A percentile compares a stretch with the other conserved stretches of the same genome.
These are phyloP conservation scores for Tangara arthus DNA, from an alignment of 2,797 vertebrate species.

Conservation along the genomic window DNA sequence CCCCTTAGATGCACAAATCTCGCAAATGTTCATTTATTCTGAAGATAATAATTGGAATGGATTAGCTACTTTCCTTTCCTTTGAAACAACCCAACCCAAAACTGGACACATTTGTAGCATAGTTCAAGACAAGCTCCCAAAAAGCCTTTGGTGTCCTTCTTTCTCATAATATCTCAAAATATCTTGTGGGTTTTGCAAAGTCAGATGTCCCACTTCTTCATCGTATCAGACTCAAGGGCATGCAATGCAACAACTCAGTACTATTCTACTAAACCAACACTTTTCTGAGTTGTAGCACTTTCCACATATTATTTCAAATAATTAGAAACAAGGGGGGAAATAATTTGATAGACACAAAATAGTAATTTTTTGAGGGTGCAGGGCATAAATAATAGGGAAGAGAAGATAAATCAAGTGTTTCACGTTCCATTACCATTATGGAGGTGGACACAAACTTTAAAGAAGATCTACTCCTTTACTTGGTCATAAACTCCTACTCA, in stretches of 20 bases:
- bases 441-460: background rate
- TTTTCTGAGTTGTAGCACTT: background rate
- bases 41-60: background rate
- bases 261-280: background rate
- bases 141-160: background rate
- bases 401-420: background rate
- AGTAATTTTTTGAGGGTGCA: background rate
- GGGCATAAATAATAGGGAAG: background rate
- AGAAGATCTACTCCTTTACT: background rate
- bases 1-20: background rate
- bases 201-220: background rate
- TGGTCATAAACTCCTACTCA: background rate
- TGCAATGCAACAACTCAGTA: background rate
- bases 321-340: fast-evolving
- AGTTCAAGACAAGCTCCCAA: background rate
- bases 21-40: background rate
- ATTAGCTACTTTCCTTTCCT: background rate
- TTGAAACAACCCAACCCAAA: background rate
- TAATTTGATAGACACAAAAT: background rate
- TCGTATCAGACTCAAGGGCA: background rate
- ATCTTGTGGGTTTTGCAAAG: background rate
- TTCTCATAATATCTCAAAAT: background rate
- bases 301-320: background rate
- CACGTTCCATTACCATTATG: background rate
- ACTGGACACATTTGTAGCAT: fast-evolving